Conservation (phyloP, 37 sponge, comb jelly and placozoan genomes). For the Hexactinellida sp. region DNA sequence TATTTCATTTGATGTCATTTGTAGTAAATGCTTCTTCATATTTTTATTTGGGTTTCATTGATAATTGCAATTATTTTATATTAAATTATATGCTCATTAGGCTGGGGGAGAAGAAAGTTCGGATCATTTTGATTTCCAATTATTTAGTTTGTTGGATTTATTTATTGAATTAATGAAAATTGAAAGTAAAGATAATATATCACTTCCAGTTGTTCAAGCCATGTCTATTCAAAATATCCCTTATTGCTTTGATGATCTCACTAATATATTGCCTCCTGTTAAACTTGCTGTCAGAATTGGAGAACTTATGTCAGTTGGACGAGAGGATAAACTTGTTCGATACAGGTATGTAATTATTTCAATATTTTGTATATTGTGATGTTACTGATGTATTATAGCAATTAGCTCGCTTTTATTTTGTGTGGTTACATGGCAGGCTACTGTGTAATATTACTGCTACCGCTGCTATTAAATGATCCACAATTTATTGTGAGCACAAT, state of each 20-base stretch:
- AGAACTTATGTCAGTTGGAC: neutral
- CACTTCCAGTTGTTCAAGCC: neutral
- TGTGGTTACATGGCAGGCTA: neutral
- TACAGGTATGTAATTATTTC: neutral
- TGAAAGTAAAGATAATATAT: slow-evolving; percentile 9
- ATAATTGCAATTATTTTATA: neutral
- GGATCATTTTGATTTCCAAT: neutral
- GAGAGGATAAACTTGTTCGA: slow-evolving; percentile 12
- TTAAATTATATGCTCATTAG: neutral
- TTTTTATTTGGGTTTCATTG: neutral
- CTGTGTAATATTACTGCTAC: too few species aligned
- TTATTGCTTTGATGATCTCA: neutral
- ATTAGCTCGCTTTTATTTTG: neutral
- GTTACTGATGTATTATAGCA: neutral
- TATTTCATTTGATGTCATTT: too few species aligned
- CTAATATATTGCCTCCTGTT: neutral
- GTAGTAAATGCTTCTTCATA: neutral
- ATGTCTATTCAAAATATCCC: slow-evolving; percentile 3
- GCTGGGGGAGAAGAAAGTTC: neutral
- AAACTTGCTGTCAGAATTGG: neutral
- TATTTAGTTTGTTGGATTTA: neutral
- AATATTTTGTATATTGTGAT: neutral
- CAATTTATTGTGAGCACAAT: too few species aligned
- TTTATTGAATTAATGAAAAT: neutral
- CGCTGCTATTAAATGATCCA: too few species aligned